Evolutionary conservation across 2,888 invertebrate species (phyloP), one percentile per base, ranked within the genome.

Genomic region (Lepas anatifera): DNA sequence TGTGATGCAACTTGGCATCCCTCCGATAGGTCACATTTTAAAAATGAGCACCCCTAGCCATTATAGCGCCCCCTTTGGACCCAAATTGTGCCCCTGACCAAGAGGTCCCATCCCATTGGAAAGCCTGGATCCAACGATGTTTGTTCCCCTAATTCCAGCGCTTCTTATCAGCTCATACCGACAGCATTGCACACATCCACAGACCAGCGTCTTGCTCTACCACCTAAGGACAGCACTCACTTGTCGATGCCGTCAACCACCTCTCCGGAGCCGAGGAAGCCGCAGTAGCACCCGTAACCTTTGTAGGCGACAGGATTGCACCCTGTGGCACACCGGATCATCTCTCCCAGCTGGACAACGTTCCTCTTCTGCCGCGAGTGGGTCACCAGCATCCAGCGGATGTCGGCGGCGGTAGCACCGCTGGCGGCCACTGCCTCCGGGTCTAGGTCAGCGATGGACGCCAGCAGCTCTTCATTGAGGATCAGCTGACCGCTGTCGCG

Each of bases 211-310:
- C n/a, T n/a, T n/a, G n/a, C n/a, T n/a, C n/a, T n/a, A n/a, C n/a
- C n/a, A n/a, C n/a, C n/a, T n/a, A n/a, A n/a, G n/a, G n/a, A n/a
- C n/a, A n/a, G 16, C 22, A 70, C 76, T 76, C 79, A 89, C 89
- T 85, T 86, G 79, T 90, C 92, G 73, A 93, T 91, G 32, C 88
- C 89, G 79, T 93, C 92, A 41, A 89, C 87, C 1, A 89, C 85
- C 72, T 85, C 81, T 13, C 92, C 92, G 0, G 88, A 86, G 0
- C 93, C 93, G 3, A 91, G 83, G 78, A 92, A 90, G 6, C 94
- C 93, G 77, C 93, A 94, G 79, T 89, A 94, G 79, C 93, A 94
- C 3, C 93, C 93, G 76, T 94, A 93, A 16, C 92, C 92, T 78
- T 92, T 92, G 78, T 89, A 92, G 13, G 85, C 82, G 2, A 92